Evolutionary conservation across 92 coral and sea anemone genomes (phyloP), one percentile per base, ranked within the genome.

Genomic region (Porites rus): DNA sequence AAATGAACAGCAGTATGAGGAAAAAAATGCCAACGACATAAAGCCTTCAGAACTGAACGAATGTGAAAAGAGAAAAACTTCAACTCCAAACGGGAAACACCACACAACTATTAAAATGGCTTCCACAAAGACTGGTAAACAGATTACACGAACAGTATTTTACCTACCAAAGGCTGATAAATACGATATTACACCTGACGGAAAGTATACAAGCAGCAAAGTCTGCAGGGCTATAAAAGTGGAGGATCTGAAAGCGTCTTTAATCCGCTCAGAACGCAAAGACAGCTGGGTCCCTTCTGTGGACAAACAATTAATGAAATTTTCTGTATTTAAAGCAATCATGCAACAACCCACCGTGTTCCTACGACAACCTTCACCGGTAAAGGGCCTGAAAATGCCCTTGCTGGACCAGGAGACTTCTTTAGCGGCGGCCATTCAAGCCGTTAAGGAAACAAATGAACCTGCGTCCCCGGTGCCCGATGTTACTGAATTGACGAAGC

Each of bases 351-450:
- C 82, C 56, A 3, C 46, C 19, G 78, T 60, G 24, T 59, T 65
- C 22, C 59, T 71, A 50, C 38, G 88, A 69, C 82, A 88, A 21
- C 91, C 91, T 2, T 88, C 91, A 9, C 91, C 91, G 12, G 88
- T 88, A 7, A 81, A 76, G 6, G 91, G 91, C 31, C 51, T 82
- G 18, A 72, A 73, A 74, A 73, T 88, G 17, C 63, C 64, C n/a
- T 51, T 72, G 22, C 21, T 28, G 38, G 91, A 81, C 13, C 87
- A 51, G 38, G 54, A 51, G 3, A 21, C 20, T 88, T 61, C 65
- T 8, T 24, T 67, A 10, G 65, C 59, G 19, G 74, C 66, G 0
- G 81, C 71, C 16, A 72, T 80, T 74, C 82, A 63, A 51, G 83
- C 52, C 21, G 87, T 82, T 20, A 25, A 73, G 28, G 38, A 88